Percentiles rank a stretch among this genome's conserved stretches.
phyloP scores from a whole-genome alignment of 1,140 invertebrate species.

The Agrypnia vestita region DNA sequence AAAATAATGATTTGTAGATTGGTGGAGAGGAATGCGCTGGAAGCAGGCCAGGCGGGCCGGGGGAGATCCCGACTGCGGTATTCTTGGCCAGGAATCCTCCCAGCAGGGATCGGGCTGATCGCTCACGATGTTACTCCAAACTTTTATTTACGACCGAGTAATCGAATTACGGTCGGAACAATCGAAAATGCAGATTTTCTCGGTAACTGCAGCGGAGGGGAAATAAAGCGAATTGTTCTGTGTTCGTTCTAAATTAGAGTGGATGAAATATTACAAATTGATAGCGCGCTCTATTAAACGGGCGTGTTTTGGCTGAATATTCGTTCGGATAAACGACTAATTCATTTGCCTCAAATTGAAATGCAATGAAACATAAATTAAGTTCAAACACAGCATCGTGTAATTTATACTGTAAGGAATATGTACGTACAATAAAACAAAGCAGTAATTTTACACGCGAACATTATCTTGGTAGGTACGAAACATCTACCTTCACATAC shows the following conservation, averaged over 20 bases:
- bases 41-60: slow-evolving; percentile 32
- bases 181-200: slow-evolving; percentile 51
- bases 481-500: too few species aligned
- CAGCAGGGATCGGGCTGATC: slow-evolving; percentile 30
- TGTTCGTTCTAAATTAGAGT: slow-evolving; percentile 13
- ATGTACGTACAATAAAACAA: too few species aligned
- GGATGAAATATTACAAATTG: slow-evolving; percentile 20
- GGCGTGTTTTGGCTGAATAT: too few species aligned
- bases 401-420: too few species aligned
- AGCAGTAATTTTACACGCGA: too few species aligned
- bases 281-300: not conserved
- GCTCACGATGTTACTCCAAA: slow-evolving; percentile 53
- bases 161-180: slow-evolving; percentile 54
- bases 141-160: slow-evolving; percentile 56
- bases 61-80: slow-evolving; percentile 32
- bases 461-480: too few species aligned
- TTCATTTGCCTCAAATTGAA: too few species aligned
- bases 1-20: slow-evolving; percentile 42
- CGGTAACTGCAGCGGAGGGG: not conserved
- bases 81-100: slow-evolving; percentile 51
- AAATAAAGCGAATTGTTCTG: not conserved
- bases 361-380: too few species aligned
- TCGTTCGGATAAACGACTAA: too few species aligned
- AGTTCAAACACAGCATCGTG: too few species aligned
- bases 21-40: slow-evolving; percentile 20